These are phyloP conservation scores for Schmidtea mediterranea DNA, from an alignment of 1,140 invertebrate genomes.

Conservation along the genomic window DNA sequence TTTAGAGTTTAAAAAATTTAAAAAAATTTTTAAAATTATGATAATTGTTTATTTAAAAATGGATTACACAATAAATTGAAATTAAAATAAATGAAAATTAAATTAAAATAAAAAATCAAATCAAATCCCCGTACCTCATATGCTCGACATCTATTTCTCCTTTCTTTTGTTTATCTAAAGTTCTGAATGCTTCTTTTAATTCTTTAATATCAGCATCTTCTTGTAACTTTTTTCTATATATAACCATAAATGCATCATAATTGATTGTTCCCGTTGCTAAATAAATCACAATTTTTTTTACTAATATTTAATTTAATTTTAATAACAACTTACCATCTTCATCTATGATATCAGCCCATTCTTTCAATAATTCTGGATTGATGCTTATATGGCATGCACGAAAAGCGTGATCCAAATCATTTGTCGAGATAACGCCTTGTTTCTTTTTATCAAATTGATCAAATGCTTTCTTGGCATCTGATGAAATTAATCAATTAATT, in stretches of 20 bases:
- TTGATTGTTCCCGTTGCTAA: slow-evolving; percentile 14
- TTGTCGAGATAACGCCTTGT: slow-evolving; percentile 17
- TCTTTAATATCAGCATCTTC: slow-evolving; percentile 26
- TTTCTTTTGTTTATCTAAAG: slow-evolving; percentile 24
- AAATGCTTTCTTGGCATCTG: slow-evolving; percentile 21
- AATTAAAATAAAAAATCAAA: too few species aligned
- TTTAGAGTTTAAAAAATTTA: too few species aligned
- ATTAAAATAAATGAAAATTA: too few species aligned
- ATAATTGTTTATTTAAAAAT: too few species aligned
- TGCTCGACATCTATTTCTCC: slow-evolving; percentile 23
- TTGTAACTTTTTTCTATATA: slow-evolving; percentile 20
- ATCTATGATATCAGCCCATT: slow-evolving; percentile 23
- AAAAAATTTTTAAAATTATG: too few species aligned
- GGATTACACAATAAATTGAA: too few species aligned
- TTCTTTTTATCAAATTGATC: slow-evolving; percentile 21
- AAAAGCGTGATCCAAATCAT: slow-evolving; percentile 21
- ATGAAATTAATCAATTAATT: slow-evolving; percentile 6
- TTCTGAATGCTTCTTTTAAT: slow-evolving; percentile 25
- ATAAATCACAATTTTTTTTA: not conserved
- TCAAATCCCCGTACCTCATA: too few species aligned
- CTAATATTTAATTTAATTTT: not conserved
- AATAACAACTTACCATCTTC: slow-evolving; percentile 18
- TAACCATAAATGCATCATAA: slow-evolving; percentile 20
- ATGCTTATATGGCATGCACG: slow-evolving; percentile 16
- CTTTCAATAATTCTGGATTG: slow-evolving; percentile 19